Conservation (phyloP, 2,113 vertebrate genomes). For the Tor tambroides region DNA sequence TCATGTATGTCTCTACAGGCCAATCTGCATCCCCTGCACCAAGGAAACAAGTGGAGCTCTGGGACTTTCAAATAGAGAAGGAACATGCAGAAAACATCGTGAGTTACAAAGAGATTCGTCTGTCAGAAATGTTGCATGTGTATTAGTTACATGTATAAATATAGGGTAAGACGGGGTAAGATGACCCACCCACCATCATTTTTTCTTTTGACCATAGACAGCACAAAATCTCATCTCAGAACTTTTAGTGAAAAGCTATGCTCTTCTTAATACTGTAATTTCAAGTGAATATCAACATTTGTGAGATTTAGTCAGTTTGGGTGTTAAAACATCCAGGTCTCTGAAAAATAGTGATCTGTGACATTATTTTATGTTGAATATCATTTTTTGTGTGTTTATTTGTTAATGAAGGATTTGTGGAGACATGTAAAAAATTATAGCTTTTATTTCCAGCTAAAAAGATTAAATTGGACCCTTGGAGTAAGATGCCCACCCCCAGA, state of each 20-base stretch:
- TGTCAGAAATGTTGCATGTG: background rate
- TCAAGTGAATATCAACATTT: no score
- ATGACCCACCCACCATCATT: no score
- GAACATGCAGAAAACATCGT: constrained; percentile 73
- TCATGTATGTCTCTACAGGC: constrained; percentile 57
- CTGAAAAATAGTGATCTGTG: background rate
- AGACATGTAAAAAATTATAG: background rate
- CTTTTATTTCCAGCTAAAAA: background rate
- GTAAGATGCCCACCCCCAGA: no score
- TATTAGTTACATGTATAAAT: no score
- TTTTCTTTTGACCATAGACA: no score
- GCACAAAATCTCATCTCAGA: no score
- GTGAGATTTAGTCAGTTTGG: no score
- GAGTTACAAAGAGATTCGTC: background rate
- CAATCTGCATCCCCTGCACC: constrained; percentile 80
- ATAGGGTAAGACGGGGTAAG: no score
- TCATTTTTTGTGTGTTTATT: background rate
- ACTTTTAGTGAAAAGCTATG: no score
- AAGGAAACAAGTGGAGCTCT: constrained; percentile 69
- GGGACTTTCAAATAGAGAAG: constrained; percentile 35
- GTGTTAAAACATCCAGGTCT: background rate
- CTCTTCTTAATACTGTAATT: no score
- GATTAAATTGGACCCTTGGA: no score
- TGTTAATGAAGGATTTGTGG: background rate
- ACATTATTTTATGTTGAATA: background rate